Evolutionary conservation across 2,797 vertebrate species (phyloP), one percentile per base, ranked within the genome.

Genomic region (Decapterus maruadsi): DNA sequence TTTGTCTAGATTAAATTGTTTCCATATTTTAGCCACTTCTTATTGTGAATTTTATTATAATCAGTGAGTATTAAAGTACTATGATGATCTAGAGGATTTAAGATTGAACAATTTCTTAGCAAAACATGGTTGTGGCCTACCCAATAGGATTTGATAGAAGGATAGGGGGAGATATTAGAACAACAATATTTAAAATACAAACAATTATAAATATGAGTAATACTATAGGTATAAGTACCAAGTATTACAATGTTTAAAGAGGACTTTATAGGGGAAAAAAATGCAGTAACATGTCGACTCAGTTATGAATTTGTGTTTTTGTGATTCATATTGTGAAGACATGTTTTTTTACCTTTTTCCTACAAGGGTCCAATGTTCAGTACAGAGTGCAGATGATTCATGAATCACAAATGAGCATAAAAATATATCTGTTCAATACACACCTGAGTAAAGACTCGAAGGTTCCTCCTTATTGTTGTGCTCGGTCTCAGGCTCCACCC

Each of bases 401-500:
- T 71, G 54, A 62, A 26, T 76, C 34, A 53, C 31, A 68, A 58
- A 53, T 22, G 56, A 14, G 8, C n/a, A 9, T 4, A 42, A 19
- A 14, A 38, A 75, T 60, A 53, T 9, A 50, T 56, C 14, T 60
- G 70, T 62, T 2, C 1, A 63, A 71, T 40, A 34, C 13, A 58
- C 36, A 2, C 38, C 38, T 42, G 46, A 43, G 63, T 76, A 17
- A 55, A 26, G 55, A 55, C 51, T 64, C 34, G 58, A 66, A 61
- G 6, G 19, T 11, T 82, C 40, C 45, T 53, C 19, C 65, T 10
- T 14, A 69, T 45, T 57, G 34, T 40, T 29, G 0, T 42, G 38
- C 58, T 46, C 29, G 19, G 38, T 62, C 61, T 64, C 60, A 29
- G 17, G 45, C 55, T 26, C 65, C 48, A 36, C 31, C 69, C 70